Evolutionary conservation across 2,113 vertebrate genomes (phyloP), one percentile per base, ranked within the genome.

Genomic region (Tupaia tana): DNA sequence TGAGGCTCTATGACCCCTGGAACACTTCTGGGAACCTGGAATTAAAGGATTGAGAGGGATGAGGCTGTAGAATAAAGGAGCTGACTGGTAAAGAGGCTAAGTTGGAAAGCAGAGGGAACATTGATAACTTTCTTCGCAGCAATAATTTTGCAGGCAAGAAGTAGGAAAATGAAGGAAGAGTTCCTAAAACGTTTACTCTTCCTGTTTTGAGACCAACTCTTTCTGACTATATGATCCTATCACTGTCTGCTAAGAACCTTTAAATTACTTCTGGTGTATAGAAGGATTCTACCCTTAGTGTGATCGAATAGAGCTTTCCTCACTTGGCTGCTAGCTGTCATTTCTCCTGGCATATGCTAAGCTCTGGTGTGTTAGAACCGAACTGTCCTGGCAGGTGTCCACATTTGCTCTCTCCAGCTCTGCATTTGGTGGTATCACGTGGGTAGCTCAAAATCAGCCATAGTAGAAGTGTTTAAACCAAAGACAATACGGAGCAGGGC

Each of bases 181-280:
- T 52, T 82, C 31, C 34, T 88, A 29, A 66, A 64, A 29, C 59
- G 11, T 61, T 52, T 29, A 59, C n/a, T 54, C 9, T 64, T 7
- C 29, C 22, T 27, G 4, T 77, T 43, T 67, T 80, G 8, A 25
- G 0, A 25, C 31, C 22, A 18, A 16, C 6, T 81, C 81, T 82
- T 67, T 27, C 1, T 25, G 43, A n/a, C 15, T 1, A 0, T 22
- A 6, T 27, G n/a, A 7, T n/a, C 31, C 5, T 9, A 18, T 15
- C 31, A 71, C 3, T 95, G 43, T 52, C 58, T 56, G 24, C 27
- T 73, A 52, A 90, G 77, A 84, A 25, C 1, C 29, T 87, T 12
- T 24, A 56, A 43, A 8, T 66, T 0, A 61, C 29, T 70, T 19
- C 19, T 54, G 27, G 12, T 81, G 13, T n/a, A 9, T 12, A 34